A percentile compares a stretch with the other conserved stretches of the same genome.
Conservation (phyloP, 1,140 invertebrate species). For the Brachystomella parvula region DNA sequence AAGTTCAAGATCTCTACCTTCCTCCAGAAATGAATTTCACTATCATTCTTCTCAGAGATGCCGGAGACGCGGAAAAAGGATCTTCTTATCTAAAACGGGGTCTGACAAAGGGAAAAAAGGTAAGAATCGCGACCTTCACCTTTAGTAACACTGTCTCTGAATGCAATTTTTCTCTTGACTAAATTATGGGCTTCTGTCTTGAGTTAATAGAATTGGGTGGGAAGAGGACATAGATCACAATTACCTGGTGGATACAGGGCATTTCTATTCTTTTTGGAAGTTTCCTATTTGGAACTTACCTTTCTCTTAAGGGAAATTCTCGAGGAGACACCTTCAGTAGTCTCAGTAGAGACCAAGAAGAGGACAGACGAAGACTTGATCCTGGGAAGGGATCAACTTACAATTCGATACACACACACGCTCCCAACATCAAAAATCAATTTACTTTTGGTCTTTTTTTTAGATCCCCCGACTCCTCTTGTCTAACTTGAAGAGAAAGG, state of each 20-base stretch:
- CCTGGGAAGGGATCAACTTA: constrained; percentile 4
- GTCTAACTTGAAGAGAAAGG: background rate
- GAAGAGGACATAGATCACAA: too few relatives aligned
- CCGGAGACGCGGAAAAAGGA: too few relatives aligned
- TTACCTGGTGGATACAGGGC: too few relatives aligned
- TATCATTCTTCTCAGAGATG: too few relatives aligned
- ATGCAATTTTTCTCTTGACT: too few relatives aligned
- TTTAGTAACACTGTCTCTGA: too few relatives aligned
- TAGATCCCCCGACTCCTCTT: background rate
- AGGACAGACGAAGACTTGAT: background rate
- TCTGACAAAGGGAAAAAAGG: background rate
- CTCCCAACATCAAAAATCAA: constrained; percentile 6
- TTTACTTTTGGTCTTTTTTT: constrained; percentile 11
- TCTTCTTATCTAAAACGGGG: too few relatives aligned
- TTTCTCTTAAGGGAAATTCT: background rate
- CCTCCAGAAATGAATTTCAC: too few relatives aligned
- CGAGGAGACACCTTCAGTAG: too few relatives aligned
- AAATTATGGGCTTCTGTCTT: background rate
- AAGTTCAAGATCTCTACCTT: too few relatives aligned
- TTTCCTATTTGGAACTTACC: background rate
- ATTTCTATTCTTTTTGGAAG: background rate
- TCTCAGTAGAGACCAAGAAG: background rate
- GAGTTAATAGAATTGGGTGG: background rate
- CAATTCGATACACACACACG: constrained; percentile 8
- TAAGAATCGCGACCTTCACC: background rate